These are phyloP conservation scores for Epinotia bilunana DNA, from an alignment of 2,888 invertebrate species.

Conservation along the genomic window DNA sequence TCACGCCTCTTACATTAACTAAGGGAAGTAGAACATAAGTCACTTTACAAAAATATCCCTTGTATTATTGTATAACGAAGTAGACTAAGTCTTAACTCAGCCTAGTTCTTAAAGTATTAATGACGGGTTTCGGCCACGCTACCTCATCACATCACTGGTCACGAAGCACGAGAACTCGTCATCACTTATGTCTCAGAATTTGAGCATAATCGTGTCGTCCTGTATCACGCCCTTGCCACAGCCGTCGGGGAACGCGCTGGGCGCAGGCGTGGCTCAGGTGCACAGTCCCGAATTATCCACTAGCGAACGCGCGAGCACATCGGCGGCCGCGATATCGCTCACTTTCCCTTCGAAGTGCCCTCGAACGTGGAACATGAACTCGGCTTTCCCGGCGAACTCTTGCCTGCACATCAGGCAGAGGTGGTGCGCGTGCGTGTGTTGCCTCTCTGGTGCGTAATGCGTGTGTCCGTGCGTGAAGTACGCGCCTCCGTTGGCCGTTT, in stretches of 20 bases:
- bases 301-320: slow-evolving; percentile 79
- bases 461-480: slow-evolving; percentile 80
- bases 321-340: slow-evolving; percentile 81
- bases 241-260: slow-evolving; percentile 73
- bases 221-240: slow-evolving; percentile 75
- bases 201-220: slow-evolving; percentile 79
- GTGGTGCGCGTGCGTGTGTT: slow-evolving; percentile 80
- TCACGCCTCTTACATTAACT: slow-evolving; percentile 11
- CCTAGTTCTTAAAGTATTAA: slow-evolving; percentile 16
- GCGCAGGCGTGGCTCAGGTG: slow-evolving; percentile 81
- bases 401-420: slow-evolving; percentile 87
- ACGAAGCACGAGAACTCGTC: slow-evolving; percentile 48
- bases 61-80: slow-evolving; percentile 19
- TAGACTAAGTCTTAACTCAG: slow-evolving; percentile 8
- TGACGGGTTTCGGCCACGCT: slow-evolving; percentile 40
- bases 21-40: slow-evolving; percentile 41
- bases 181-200: slow-evolving; percentile 66
- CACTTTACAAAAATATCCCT: slow-evolving; percentile 31
- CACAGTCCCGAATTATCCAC: slow-evolving; percentile 83
- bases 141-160: slow-evolving; percentile 43
- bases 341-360: slow-evolving; percentile 86
- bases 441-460: slow-evolving; percentile 77
- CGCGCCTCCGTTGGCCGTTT: slow-evolving; percentile 66
- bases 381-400: slow-evolving; percentile 87
- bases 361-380: slow-evolving; percentile 88